phyloP scores from a whole-genome alignment of 2,797 vertebrate genomes.

The Chaetodon trifasciatus region DNA sequence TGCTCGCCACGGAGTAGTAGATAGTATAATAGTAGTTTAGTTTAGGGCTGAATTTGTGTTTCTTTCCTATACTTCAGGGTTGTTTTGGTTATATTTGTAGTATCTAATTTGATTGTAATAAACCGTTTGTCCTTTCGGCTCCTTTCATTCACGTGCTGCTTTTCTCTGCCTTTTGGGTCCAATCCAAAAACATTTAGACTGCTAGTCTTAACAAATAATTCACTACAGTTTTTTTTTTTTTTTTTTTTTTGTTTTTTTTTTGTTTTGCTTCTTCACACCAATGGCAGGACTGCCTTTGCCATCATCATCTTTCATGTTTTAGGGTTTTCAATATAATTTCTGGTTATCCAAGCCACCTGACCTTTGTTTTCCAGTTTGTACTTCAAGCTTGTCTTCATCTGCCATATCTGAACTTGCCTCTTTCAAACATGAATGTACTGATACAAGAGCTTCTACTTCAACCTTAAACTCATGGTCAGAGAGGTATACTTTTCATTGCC shows the following conservation, averaged over 20 bases:
- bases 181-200: too few species aligned
- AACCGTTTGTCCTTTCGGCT: too few species aligned
- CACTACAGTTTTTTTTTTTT: too few species aligned
- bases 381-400: background rate
- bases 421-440: background rate
- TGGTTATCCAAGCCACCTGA: slow-evolving; percentile 17
- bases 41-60: too few species aligned
- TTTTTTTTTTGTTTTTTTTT: background rate
- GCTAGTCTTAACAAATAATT: too few species aligned
- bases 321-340: background rate
- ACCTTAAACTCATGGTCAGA: slow-evolving; percentile 1
- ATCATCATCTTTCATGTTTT: slow-evolving; percentile 6
- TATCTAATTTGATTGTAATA: too few species aligned
- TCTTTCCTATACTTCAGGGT: too few species aligned
- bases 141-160: too few species aligned
- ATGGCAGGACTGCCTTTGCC: background rate
- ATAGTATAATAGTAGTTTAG: too few species aligned
- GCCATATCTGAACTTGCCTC: slow-evolving; percentile 12
- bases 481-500: slow-evolving; percentile 7
- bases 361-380: background rate
- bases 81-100: too few species aligned
- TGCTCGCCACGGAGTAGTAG: too few species aligned
- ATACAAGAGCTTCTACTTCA: background rate
- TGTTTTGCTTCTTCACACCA: background rate
- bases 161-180: too few species aligned